Conservation (phyloP, 2,888 invertebrate species). For the Clusia tigrina region DNA sequence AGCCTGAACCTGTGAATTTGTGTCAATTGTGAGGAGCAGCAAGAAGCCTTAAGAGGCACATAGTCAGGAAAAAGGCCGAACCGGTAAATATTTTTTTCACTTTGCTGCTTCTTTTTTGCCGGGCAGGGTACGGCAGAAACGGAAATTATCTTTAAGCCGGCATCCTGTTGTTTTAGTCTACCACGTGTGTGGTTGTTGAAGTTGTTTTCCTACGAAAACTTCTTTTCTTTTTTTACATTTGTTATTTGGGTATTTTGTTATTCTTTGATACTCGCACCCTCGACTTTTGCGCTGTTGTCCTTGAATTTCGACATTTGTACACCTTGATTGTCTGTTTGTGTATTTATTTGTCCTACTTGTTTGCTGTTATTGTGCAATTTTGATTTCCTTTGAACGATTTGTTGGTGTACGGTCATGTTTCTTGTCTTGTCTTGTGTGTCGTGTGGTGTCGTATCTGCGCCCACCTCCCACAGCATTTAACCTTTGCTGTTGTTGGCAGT, state of each 20-base stretch:
- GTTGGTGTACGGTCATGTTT: neutral
- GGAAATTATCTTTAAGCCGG: constrained; percentile 3
- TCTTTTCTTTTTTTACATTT: constrained; percentile 9
- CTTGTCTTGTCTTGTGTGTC: no score
- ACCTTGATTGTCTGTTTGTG: constrained; percentile 11
- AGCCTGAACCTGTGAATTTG: constrained; percentile 42
- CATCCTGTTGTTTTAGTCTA: constrained; percentile 6
- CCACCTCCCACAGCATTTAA: no score
- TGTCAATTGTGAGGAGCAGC: constrained; percentile 38
- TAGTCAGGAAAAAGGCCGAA: constrained; percentile 11
- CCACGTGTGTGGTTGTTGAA: constrained; percentile 1
- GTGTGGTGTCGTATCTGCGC: no score
- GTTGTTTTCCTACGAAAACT: constrained; percentile 15
- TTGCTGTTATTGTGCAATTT: constrained; percentile 19
- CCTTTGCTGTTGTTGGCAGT: no score
- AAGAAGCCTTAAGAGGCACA: constrained; percentile 9
- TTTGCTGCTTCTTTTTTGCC: no score
- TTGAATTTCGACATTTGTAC: constrained; percentile 6
- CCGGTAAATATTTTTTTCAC: no score
- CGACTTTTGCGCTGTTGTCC: constrained; percentile 7
- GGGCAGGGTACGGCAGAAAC: neutral
- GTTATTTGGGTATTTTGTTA: neutral
- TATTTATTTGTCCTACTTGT: constrained; percentile 12
- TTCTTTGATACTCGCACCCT: neutral
- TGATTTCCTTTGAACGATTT: constrained; percentile 19